Percentiles rank a stretch among this genome's conserved stretches.
These are phyloP conservation scores for Epizoanthus fatuus DNA, from an alignment of 92 coral and sea anemone genomes.

Conservation along the genomic window DNA sequence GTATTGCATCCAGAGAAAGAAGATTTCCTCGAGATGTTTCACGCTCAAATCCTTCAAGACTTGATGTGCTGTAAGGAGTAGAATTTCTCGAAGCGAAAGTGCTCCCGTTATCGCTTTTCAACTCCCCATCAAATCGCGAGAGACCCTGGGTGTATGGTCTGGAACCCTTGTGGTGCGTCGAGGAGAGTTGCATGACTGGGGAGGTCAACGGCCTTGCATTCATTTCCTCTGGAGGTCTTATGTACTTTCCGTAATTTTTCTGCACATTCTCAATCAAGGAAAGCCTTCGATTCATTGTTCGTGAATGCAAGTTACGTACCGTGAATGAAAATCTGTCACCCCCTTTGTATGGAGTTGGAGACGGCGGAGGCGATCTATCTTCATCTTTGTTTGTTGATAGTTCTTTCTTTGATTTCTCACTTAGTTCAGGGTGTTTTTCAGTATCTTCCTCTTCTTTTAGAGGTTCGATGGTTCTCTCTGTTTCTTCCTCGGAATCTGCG, in stretches of 20 bases:
- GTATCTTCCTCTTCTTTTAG: background rate
- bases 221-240: conserved; percentile 35
- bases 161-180: background rate
- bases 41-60: conserved; percentile 3
- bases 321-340: conserved; percentile 22
- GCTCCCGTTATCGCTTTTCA: background rate
- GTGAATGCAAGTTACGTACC: conserved; percentile 23
- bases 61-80: conserved; percentile 13
- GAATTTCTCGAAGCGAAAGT: conserved; percentile 1
- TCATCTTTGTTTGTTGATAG: background rate
- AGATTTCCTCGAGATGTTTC: conserved; percentile 27
- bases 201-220: conserved; percentile 9
- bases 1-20: conserved; percentile 2
- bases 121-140: background rate
- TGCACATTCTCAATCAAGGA: conserved; percentile 42
- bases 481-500: conserved; percentile 16
- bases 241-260: conserved; percentile 31
- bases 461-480: background rate
- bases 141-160: conserved; percentile 4
- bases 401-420: background rate
- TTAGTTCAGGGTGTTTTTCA: background rate
- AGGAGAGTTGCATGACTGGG: background rate
- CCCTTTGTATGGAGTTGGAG: conserved; percentile 4
- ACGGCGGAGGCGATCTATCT: background rate
- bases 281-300: conserved; percentile 11